Evolutionary conservation across 2,888 invertebrate species (phyloP), one percentile per base, ranked within the genome.

Genomic region (Dorcus hopei): DNA sequence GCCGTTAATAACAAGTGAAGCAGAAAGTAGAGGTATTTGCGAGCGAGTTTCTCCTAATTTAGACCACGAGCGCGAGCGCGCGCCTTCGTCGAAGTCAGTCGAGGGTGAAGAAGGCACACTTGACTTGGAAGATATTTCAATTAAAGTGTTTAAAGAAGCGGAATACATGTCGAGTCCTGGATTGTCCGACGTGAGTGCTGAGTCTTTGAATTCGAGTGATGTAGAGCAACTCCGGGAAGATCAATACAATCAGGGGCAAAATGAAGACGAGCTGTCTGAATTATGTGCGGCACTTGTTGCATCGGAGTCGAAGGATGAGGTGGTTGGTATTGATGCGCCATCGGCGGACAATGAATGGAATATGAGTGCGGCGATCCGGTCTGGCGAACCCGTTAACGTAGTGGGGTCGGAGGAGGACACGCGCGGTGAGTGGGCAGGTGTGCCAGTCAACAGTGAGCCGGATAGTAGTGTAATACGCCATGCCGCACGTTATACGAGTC

Each of bases 401-500:
- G 73, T 64, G 73, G 73, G 72, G 72, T 72, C 66, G 68, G 70
- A 65, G 71, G 69, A 64, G 71, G 66, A 66, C 63, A 64, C 63
- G 68, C 64, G 65, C 68, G 68, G 70, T 68, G 71, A 66, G 67
- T 70, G 70, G 71, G 75, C 72, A 75, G 77, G 72, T 77, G 77
- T 71, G 72, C 16, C 16, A 40, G 41, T 26, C 26, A n/a, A 26
- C 14, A 48, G 42, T 50, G 57, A 38, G 19, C 60, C 65, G 64
- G 69, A 69, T 63, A 64, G 64, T 54, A 59, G 67, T 65, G 59
- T 60, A 52, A 61, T 68, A 61, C 72, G 71, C 65, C 70, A 74
- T 72, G 83, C 82, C 65, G 85, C 87, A 79, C 89, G 89, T 77
- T 93, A 91, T 79, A 90, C 90, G 74, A 92, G 92, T 83, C 87